Percentiles rank a stretch among this genome's conserved stretches.
Conservation (phyloP, 30 jellyfish, hydroid and myxozoan species). For the Turritopsis rubra region DNA sequence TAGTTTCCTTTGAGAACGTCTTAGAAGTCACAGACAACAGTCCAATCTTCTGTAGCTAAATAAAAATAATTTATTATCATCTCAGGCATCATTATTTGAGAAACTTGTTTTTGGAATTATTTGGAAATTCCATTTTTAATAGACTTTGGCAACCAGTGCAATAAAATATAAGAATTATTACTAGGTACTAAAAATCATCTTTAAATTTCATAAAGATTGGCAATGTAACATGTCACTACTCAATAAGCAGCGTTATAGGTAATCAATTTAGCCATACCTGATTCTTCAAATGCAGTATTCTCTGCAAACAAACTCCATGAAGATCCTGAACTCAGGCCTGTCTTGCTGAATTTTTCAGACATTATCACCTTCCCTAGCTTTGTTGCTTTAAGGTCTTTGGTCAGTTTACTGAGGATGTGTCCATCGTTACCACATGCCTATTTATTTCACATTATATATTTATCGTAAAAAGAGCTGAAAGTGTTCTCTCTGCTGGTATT, state of each 20-base stretch:
- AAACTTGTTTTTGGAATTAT: no score
- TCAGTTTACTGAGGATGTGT: neutral
- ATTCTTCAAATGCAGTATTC: slow-evolving; percentile 86
- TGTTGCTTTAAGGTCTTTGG: neutral
- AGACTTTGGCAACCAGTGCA: no score
- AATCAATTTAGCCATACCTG: slow-evolving; percentile 17
- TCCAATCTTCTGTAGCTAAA: no score
- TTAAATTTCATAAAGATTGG: neutral
- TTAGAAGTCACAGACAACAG: no score
- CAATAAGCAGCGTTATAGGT: neutral
- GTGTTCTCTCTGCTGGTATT: neutral
- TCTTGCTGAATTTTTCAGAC: slow-evolving; percentile 74
- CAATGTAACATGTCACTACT: neutral
- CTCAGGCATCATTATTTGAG: no score
- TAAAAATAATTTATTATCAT: no score
- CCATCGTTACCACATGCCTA: neutral
- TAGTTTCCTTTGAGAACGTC: no score
- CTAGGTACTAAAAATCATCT: no score
- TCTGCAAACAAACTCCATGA: slow-evolving; percentile 91
- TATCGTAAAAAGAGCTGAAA: neutral
- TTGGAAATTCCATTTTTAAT: no score
- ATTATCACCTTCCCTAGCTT: slow-evolving; percentile 22
- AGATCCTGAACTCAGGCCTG: slow-evolving; percentile 83
- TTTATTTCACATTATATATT: neutral
- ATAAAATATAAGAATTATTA: no score